phyloP scores from a whole-genome alignment of 2,797 vertebrate species.

The Eulemur mongoz region DNA sequence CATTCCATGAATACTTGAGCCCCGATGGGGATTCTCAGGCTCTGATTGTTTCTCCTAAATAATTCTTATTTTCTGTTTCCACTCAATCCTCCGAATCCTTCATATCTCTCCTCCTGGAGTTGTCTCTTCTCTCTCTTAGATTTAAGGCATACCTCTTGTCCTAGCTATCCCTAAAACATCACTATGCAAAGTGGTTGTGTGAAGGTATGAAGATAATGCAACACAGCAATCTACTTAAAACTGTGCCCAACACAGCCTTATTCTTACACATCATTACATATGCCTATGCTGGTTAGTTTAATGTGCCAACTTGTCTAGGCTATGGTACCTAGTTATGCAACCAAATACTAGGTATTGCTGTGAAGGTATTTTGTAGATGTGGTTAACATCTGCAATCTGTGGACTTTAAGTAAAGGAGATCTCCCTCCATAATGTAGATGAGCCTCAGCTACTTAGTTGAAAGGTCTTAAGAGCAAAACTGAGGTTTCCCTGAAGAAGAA shows the following conservation, averaged over 20 bases:
- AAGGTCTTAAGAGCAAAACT: background rate
- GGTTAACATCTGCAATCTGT: background rate
- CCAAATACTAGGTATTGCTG: background rate
- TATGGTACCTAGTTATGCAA: background rate
- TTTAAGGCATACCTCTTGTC: background rate
- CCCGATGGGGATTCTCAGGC: background rate
- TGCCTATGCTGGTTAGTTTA: background rate
- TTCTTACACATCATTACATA: background rate
- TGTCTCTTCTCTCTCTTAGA: background rate
- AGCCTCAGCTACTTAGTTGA: background rate
- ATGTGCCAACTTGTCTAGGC: background rate
- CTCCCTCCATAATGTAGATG: background rate
- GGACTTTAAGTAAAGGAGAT: background rate
- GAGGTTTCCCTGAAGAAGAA: background rate
- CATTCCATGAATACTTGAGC: background rate
- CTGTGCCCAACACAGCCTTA: background rate
- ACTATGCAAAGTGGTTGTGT: background rate
- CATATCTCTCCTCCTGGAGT: background rate
- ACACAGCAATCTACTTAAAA: background rate
- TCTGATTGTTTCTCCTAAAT: background rate
- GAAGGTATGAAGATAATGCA: background rate
- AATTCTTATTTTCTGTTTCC: constrained; percentile 27
- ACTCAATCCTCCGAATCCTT: background rate
- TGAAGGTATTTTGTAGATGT: background rate
- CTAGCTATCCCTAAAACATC: background rate